Evolutionary conservation across 2,113 vertebrate species (phyloP).

Genomic region (Thryonomys swinderianus): DNA sequence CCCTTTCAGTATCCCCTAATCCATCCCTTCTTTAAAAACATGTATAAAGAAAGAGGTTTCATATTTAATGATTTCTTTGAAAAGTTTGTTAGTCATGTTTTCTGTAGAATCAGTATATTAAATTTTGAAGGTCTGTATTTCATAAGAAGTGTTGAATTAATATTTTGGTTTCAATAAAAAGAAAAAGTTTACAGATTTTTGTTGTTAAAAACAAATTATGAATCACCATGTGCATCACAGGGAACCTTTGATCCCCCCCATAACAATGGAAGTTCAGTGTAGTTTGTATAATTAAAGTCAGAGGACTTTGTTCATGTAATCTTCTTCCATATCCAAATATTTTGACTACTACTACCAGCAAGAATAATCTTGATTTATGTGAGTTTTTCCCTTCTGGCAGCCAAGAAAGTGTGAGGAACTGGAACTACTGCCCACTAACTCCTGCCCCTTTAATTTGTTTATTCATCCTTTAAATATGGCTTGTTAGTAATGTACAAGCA

Average conservation of each 20-base stretch:
- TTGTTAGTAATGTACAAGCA: conserved; percentile 12
- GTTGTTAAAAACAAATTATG: conserved; percentile 50
- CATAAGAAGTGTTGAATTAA: conserved; percentile 16
- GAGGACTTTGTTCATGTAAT: conserved; percentile 68
- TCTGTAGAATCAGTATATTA: conserved; percentile 42
- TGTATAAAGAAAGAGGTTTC: background rate
- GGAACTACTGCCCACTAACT: background rate
- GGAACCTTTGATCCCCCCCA: background rate
- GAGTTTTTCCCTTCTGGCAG: conserved; percentile 44
- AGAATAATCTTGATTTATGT: conserved; percentile 74
- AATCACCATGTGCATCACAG: background rate
- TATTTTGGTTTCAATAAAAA: conserved; percentile 6
- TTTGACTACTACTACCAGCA: conserved; percentile 71
- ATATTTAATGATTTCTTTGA: conserved; percentile 40
- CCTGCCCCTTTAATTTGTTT: background rate
- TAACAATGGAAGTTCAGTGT: conserved; percentile 54
- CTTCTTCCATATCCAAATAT: conserved; percentile 71
- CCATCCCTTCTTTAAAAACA: background rate
- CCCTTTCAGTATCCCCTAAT: background rate
- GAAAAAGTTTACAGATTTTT: conserved; percentile 49
- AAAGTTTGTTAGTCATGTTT: conserved; percentile 41
- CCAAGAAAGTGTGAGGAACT: conserved; percentile 51
- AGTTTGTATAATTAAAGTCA: conserved; percentile 50
- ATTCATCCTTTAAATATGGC: background rate
- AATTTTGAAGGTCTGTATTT: conserved; percentile 30